These are phyloP conservation scores for Pristionchus maxplancki DNA, from an alignment of 2,888 invertebrate species.

Conservation along the genomic window DNA sequence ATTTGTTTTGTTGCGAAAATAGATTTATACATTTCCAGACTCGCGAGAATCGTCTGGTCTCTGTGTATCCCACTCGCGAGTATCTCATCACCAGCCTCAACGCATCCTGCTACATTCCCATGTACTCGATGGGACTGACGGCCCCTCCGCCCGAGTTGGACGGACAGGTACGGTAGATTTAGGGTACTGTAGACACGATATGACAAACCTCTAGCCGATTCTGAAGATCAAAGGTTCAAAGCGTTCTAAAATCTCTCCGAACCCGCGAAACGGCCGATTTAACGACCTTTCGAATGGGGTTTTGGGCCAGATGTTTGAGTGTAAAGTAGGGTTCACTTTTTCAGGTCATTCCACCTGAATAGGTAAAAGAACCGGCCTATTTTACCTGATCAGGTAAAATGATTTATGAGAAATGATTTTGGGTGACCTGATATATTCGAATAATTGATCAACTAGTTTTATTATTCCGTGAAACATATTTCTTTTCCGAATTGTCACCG, in stretches of 20 bases:
- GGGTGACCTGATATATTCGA: too few relatives aligned
- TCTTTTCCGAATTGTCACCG: too few relatives aligned
- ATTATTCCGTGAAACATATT: too few relatives aligned
- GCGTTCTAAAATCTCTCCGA: background rate
- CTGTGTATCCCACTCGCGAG: constrained; percentile 62
- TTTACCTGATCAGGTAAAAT: too few relatives aligned
- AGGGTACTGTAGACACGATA: background rate
- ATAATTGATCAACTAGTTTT: too few relatives aligned
- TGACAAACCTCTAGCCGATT: too few relatives aligned
- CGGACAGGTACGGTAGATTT: constrained; percentile 76
- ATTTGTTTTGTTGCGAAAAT: too few relatives aligned
- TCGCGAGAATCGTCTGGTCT: constrained; percentile 67
- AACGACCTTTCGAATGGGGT: background rate
- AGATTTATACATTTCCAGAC: constrained; percentile 63
- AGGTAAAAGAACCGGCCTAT: too few relatives aligned
- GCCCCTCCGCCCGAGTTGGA: constrained; percentile 86
- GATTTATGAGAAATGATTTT: too few relatives aligned
- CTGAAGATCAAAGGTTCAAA: background rate
- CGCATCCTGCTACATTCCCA: constrained; percentile 90
- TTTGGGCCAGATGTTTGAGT: constrained; percentile 7
- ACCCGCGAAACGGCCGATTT: background rate
- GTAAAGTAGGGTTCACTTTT: constrained; percentile 3
- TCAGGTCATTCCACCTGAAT: too few relatives aligned
- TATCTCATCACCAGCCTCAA: constrained; percentile 77
- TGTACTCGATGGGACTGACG: constrained; percentile 88